A percentile compares a stretch with the other conserved stretches of the same genome.
Evolutionary conservation across 2,113 vertebrate genomes (phyloP).

Genomic region (Myiozetetes cayanensis): DNA sequence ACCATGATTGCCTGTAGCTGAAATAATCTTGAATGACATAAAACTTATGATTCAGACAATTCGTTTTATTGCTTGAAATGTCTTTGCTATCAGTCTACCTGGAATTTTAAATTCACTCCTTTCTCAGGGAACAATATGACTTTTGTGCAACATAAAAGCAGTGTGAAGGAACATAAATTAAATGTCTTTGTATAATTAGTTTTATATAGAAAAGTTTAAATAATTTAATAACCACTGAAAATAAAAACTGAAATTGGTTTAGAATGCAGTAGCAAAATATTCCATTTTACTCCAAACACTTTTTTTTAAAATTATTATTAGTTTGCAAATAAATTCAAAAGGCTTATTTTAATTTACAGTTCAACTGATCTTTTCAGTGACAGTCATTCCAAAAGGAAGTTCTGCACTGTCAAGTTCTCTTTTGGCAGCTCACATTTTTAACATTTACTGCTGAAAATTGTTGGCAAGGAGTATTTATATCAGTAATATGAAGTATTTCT

Average conservation of each 20-base stretch:
- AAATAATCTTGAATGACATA: not conserved
- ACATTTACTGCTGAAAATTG: not conserved
- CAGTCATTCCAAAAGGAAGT: not conserved
- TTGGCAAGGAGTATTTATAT: not conserved
- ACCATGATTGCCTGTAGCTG: not conserved
- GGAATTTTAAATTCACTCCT: not conserved
- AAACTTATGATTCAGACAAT: not conserved
- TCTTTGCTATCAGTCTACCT: not conserved
- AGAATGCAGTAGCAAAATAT: not conserved
- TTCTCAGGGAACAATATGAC: not conserved
- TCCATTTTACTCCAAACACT: not conserved
- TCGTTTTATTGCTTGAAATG: not conserved
- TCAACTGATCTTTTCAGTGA: not conserved
- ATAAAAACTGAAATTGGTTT: not conserved
- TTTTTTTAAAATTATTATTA: not conserved
- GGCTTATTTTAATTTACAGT: not conserved
- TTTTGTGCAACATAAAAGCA: not conserved
- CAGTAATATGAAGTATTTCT: not conserved
- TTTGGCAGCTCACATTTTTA: not conserved
- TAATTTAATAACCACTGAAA: not conserved
- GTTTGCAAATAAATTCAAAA: not conserved
- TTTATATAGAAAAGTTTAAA: not conserved
- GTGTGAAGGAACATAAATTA: not conserved
- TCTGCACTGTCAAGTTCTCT: not conserved
- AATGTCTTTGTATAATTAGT: not conserved